phyloP scores from a whole-genome alignment of 2,797 vertebrate species.

The Gobio occitaniae region DNA sequence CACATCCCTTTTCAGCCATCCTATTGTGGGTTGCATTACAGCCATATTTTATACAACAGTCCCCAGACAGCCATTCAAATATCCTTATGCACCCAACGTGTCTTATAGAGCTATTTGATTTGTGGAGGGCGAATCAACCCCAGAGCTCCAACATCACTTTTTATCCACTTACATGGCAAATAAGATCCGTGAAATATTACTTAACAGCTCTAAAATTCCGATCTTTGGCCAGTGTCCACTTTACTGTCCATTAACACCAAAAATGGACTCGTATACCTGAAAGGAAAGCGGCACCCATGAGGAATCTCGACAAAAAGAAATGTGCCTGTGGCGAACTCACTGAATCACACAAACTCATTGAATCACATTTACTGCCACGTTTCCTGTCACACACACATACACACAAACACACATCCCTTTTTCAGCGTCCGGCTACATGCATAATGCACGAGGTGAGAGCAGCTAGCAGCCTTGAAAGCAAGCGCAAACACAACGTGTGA shows the following conservation, averaged over 20 bases:
- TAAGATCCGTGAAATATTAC: constrained; percentile 18
- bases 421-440: constrained; percentile 28
- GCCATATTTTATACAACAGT: constrained; percentile 26
- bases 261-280: constrained; percentile 11
- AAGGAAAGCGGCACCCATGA: constrained; percentile 31
- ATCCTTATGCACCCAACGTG: constrained; percentile 19
- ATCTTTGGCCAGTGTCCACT: constrained; percentile 22
- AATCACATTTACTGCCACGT: constrained; percentile 43
- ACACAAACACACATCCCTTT: too few relatives aligned
- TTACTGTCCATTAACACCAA: constrained; percentile 14
- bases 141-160: constrained; percentile 13
- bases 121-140: constrained; percentile 27
- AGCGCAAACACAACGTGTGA: constrained; percentile 12
- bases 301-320: constrained; percentile 25
- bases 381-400: too few relatives aligned
- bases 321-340: constrained; percentile 25
- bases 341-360: constrained; percentile 14
- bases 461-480: constrained; percentile 18
- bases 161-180: constrained; percentile 24
- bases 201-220: background rate
- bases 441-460: constrained; percentile 50
- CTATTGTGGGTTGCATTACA: constrained; percentile 9
- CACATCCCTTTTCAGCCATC: constrained; percentile 3
- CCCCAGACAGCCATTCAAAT: constrained; percentile 41
- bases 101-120: constrained; percentile 31